These are phyloP conservation scores for Pseudochromis fuscus DNA, from an alignment of 2,797 vertebrate species.

Conservation along the genomic window DNA sequence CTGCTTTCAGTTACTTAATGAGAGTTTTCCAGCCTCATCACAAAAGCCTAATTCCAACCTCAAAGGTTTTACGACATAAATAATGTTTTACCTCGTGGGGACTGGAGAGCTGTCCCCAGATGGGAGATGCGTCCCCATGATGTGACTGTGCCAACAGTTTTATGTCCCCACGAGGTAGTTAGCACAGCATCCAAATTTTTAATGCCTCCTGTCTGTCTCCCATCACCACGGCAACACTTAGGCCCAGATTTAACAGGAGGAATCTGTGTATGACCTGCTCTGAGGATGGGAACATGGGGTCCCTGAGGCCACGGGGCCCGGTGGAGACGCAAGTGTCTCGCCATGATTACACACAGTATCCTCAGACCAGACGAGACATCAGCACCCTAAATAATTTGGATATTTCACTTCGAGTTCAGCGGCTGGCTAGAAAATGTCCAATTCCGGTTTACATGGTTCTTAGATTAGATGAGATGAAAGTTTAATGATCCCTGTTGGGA, in stretches of 20 bases:
- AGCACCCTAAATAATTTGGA: slow-evolving; percentile 62
- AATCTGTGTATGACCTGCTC: background rate
- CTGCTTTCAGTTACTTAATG: no score
- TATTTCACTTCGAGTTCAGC: slow-evolving; percentile 37
- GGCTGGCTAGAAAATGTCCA: slow-evolving; percentile 49
- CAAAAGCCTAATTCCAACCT: no score
- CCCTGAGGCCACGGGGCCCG: background rate
- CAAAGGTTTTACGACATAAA: no score
- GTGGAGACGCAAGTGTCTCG: slow-evolving; percentile 1
- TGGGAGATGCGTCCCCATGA: no score
- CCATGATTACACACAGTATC: slow-evolving; percentile 16
- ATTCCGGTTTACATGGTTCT: slow-evolving; percentile 61
- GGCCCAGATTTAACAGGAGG: background rate
- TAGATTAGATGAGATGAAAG: slow-evolving; percentile 72
- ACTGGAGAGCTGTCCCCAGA: no score
- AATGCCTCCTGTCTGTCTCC: no score
- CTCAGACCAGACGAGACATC: slow-evolving; percentile 31
- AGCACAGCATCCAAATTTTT: no score
- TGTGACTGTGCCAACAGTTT: no score
- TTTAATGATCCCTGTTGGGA: slow-evolving; percentile 62
- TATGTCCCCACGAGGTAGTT: no score
- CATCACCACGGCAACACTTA: no score
- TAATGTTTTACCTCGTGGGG: no score
- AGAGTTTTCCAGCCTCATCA: no score
- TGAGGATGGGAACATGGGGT: background rate